Base-by-base conservation (phyloP, 2,797 vertebrate genomes). In the Mus caroli region DNA sequence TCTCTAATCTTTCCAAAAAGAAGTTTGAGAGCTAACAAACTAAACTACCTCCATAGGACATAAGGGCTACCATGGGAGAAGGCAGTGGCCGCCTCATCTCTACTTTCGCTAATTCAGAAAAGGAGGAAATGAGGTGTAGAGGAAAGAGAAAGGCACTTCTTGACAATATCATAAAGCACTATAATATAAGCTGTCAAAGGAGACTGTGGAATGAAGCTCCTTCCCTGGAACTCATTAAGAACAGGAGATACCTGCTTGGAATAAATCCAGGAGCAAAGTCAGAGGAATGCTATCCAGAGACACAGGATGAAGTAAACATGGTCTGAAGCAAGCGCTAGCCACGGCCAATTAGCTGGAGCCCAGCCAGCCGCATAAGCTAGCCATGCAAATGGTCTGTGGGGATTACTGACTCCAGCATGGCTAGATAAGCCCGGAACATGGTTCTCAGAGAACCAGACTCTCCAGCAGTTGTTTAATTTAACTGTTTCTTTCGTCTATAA, bases 171-270 rank as follows among this genome's bases (percentile, higher is more conserved):
- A 94, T 93, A 95, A 97, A 95, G 58, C 80, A 85, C 46, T 87
- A 37, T 95, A 94, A 96, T 86, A 94, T 62, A 95, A 96, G 90
- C 92, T 96, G 90, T 96, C 94, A 95, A 77, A 92, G 92, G 43
- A 91, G 93, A n/a, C 91, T 88, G 86, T 9, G 67, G 85, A 88
- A 89, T 88, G 82, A 88, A 89, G 76, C 83, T 91, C 80, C 94
- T 94, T 90, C 86, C 60, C 89, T 96, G 93, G 89, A 96, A 89
- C 87, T 97, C 90, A 94, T 96, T 95, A 96, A 97, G 78, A 95
- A 58, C 64, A 88, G 90, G 82, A 95, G 91, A 96, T 94, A 91
- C 73, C 89, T 54, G 10, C 60, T 94, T 96, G 90, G 93, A 97
- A 82, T 91, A 82, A 91, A 80, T 88, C 83, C 91, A 94, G 60